phyloP scores from a whole-genome alignment of 23 tunicate species.

The Oikopleura dioica region DNA sequence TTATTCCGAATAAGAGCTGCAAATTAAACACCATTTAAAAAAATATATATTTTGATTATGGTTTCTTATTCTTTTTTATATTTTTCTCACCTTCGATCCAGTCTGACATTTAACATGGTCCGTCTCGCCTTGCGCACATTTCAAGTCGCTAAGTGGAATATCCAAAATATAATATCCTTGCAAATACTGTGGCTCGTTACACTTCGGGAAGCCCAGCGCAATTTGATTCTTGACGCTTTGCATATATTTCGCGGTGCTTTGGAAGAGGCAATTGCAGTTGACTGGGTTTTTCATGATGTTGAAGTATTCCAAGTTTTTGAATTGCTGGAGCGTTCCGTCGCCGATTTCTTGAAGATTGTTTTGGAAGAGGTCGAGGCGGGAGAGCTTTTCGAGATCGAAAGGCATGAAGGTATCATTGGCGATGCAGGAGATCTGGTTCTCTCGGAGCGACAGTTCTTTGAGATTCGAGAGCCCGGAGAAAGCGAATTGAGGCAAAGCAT shows the following conservation, averaged over 20 bases:
- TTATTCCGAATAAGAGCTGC: too few species aligned
- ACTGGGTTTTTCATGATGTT: background rate
- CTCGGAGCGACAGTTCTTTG: background rate
- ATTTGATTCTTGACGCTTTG: background rate
- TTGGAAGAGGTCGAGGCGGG: background rate
- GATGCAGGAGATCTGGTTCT: conserved; percentile 2
- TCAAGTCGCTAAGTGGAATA: background rate
- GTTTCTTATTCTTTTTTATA: too few species aligned
- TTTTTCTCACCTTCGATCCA: too few species aligned
- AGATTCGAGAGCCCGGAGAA: background rate
- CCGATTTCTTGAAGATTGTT: background rate
- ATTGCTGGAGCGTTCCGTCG: background rate
- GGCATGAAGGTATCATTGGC: background rate
- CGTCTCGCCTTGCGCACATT: background rate
- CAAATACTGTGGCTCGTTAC: background rate
- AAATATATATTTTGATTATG: too few species aligned
- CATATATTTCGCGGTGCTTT: background rate
- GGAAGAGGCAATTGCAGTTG: background rate
- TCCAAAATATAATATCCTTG: background rate
- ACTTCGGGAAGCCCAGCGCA: background rate
- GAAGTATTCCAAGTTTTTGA: background rate
- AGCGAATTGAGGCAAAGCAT: background rate
- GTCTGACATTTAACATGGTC: too few species aligned
- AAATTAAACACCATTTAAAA: too few species aligned
- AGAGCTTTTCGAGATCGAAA: background rate